A percentile compares a stretch with the other conserved stretches of the same genome.
phyloP scores from a whole-genome alignment of 1,140 invertebrate genomes.

The Psix sp. region DNA sequence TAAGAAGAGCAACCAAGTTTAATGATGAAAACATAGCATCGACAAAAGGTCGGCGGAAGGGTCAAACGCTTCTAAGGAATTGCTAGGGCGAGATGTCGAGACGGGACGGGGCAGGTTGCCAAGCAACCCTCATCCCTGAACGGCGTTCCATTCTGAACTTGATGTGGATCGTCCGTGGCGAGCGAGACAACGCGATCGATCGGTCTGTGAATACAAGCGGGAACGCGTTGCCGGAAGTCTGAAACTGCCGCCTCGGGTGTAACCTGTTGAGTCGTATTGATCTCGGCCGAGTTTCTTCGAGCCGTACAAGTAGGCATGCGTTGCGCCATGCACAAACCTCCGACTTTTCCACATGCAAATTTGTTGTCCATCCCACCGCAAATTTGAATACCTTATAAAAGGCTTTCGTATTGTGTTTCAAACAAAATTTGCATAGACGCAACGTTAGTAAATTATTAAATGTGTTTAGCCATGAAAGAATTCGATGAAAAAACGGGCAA shows the following conservation, averaged over 20 bases:
- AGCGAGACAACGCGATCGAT: not conserved
- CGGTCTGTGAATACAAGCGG: constrained; percentile 4
- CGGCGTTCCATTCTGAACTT: constrained; percentile 51
- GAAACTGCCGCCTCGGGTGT: constrained; percentile 55
- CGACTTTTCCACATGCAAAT: too few species aligned
- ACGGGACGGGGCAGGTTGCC: constrained; percentile 61
- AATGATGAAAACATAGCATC: constrained; percentile 34
- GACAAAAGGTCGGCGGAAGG: constrained; percentile 23
- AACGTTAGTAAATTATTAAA: too few species aligned
- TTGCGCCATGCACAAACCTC: constrained; percentile 9
- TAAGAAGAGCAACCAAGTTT: constrained; percentile 4
- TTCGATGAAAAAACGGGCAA: too few species aligned
- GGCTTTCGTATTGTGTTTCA: too few species aligned
- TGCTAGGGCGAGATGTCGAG: constrained; percentile 41
- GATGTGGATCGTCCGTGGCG: constrained; percentile 28
- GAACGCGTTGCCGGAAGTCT: constrained; percentile 26
- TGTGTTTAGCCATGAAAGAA: too few species aligned
- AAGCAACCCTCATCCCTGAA: constrained; percentile 64
- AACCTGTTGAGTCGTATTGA: constrained; percentile 65
- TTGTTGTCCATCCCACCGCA: too few species aligned
- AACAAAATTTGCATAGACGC: too few species aligned
- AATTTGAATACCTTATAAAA: too few species aligned
- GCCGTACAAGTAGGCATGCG: constrained; percentile 42
- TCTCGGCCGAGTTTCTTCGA: constrained; percentile 45
- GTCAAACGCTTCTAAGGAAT: constrained; percentile 27